A percentile compares a stretch with the other conserved stretches of the same genome.
Evolutionary conservation across 2,888 invertebrate genomes (phyloP).

Genomic region (Eupithecia inturbata): DNA sequence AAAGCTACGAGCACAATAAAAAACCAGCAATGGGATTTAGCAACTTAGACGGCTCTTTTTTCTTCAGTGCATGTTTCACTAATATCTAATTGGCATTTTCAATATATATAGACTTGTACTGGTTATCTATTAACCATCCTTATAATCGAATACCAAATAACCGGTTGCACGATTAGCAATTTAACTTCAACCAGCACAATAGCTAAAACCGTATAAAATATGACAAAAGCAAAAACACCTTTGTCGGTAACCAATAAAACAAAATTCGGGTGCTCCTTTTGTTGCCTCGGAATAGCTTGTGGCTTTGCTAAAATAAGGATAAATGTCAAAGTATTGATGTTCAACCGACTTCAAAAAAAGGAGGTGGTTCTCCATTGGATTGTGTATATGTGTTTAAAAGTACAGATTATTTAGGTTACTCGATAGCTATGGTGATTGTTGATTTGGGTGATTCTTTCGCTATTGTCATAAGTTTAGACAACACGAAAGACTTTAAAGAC

Average conservation of each 20-base stretch:
- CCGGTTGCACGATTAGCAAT: background rate
- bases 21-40: too few relatives aligned
- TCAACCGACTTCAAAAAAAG: background rate
- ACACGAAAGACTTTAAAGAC: background rate
- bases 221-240: constrained; percentile 16
- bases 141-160: background rate
- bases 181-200: constrained; percentile 11
- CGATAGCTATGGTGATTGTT: background rate
- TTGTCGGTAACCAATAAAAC: constrained; percentile 42
- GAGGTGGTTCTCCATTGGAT: background rate
- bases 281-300: constrained; percentile 40
- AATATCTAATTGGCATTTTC: background rate
- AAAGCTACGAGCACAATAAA: too few relatives aligned
- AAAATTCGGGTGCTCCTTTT: constrained; percentile 39
- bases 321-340: constrained; percentile 16
- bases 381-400: background rate
- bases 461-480: background rate
- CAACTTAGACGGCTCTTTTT: too few relatives aligned
- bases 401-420: too few relatives aligned
- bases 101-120: background rate
- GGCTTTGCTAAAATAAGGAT: constrained; percentile 47
- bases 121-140: background rate
- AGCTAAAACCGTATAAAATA: constrained; percentile 30
- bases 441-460: background rate
- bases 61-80: too few relatives aligned